These are phyloP conservation scores for Andricus curvator DNA, from an alignment of 2,888 invertebrate genomes.

Conservation along the genomic window DNA sequence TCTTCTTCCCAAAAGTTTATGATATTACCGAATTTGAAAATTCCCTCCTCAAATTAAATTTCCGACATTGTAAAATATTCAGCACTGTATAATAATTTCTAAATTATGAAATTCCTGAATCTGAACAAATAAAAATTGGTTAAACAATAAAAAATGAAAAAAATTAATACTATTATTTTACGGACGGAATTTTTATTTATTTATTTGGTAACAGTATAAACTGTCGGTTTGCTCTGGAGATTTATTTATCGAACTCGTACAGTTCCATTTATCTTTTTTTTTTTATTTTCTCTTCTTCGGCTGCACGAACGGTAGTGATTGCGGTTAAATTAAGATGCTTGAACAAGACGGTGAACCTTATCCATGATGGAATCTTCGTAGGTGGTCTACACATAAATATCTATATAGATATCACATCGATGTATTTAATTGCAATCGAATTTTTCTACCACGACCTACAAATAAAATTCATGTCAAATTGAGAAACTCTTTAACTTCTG, in stretches of 20 bases:
- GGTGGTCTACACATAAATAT: conserved; percentile 56
- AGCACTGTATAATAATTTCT: no score
- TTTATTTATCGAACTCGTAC: neutral
- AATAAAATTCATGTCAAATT: neutral
- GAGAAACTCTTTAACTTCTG: neutral
- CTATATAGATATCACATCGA: conserved; percentile 51
- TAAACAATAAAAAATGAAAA: no score
- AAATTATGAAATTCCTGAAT: no score
- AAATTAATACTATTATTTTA: no score
- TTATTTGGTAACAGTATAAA: no score
- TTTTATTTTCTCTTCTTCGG: neutral
- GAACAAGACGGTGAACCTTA: conserved; percentile 50
- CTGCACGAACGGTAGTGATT: conserved; percentile 30
- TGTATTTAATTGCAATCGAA: conserved; percentile 56
- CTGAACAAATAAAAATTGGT: no score
- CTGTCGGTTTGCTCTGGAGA: no score
- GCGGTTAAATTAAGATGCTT: conserved; percentile 53
- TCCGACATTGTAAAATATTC: no score
- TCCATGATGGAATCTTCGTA: conserved; percentile 58
- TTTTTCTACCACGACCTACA: conserved; percentile 25
- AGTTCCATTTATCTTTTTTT: neutral
- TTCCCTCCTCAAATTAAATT: no score
- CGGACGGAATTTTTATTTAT: no score
- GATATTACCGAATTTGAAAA: no score
- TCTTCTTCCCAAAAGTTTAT: no score